These are phyloP conservation scores for Numenius phaeopus DNA, from an alignment of 2,797 vertebrate genomes.

Conservation along the genomic window DNA sequence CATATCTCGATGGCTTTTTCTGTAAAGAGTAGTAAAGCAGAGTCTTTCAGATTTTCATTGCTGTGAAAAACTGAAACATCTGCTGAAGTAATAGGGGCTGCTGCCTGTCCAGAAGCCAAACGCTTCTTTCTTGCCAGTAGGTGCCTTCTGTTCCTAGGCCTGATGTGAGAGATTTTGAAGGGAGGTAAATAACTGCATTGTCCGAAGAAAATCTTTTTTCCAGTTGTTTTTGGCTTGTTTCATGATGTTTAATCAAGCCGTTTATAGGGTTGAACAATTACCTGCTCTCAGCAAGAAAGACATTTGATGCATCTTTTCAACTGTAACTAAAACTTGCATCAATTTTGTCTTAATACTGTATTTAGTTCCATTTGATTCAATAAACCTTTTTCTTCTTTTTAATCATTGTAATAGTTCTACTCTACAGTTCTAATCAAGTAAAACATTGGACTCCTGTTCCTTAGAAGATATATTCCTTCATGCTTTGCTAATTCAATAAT, in stretches of 20 bases:
- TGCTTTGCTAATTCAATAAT: constrained; percentile 54
- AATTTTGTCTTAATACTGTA: background rate
- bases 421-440: constrained; percentile 1
- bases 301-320: background rate
- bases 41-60: background rate
- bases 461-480: constrained; percentile 9
- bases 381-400: constrained; percentile 25
- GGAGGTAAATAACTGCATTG: background rate
- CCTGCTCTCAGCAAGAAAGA: background rate
- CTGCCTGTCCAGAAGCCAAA: background rate
- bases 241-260: background rate
- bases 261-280: background rate
- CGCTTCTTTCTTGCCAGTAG: background rate
- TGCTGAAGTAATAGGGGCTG: background rate
- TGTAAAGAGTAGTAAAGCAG: background rate
- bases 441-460: background rate
- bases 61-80: background rate
- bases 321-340: constrained; percentile 12
- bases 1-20: constrained; percentile 40
- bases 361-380: constrained; percentile 14
- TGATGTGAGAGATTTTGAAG: background rate
- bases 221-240: background rate
- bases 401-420: background rate
- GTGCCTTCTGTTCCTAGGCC: background rate
- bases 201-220: background rate